Evolutionary conservation across 2,888 invertebrate genomes (phyloP).

Genomic region (Drosophila anomalata): DNA sequence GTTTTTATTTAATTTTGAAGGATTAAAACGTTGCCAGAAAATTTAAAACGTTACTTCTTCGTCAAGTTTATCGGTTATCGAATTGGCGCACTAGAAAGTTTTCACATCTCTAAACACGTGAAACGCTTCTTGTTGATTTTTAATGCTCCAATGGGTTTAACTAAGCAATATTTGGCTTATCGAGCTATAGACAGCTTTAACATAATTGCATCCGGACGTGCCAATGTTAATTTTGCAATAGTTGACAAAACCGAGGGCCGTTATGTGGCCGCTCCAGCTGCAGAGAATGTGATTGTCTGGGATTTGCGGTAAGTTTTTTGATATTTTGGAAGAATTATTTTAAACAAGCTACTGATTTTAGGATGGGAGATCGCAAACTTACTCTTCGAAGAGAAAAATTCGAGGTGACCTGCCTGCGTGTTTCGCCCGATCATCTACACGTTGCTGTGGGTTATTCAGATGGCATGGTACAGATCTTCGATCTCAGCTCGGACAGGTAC

Average conservation of each 20-base stretch:
- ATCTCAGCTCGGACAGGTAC: conserved; percentile 87
- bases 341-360: conserved; percentile 41
- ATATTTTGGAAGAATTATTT: not conserved
- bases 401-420: conserved; percentile 90
- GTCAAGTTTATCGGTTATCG: not conserved
- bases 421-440: conserved; percentile 90
- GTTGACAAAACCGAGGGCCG: conserved; percentile 91
- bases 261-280: conserved; percentile 95
- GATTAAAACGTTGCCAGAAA: conserved; percentile 3
- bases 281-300: conserved; percentile 97
- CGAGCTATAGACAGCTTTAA: conserved; percentile 93
- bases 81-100: not conserved
- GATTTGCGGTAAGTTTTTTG: conserved; percentile 90
- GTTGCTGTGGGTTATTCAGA: conserved; percentile 96
- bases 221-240: conserved; percentile 92
- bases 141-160: conserved; percentile 89
- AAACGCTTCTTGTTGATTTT: conserved; percentile 33
- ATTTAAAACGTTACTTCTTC: not conserved
- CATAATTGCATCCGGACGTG: conserved; percentile 91
- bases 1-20: not conserved
- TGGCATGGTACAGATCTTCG: conserved; percentile 93
- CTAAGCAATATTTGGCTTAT: conserved; percentile 97
- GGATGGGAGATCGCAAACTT: conserved; percentile 87
- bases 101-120: conserved; percentile 62
- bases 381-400: conserved; percentile 92